Conservation (phyloP, 2,797 vertebrate genomes). For the Crocidura indochinensis region DNA sequence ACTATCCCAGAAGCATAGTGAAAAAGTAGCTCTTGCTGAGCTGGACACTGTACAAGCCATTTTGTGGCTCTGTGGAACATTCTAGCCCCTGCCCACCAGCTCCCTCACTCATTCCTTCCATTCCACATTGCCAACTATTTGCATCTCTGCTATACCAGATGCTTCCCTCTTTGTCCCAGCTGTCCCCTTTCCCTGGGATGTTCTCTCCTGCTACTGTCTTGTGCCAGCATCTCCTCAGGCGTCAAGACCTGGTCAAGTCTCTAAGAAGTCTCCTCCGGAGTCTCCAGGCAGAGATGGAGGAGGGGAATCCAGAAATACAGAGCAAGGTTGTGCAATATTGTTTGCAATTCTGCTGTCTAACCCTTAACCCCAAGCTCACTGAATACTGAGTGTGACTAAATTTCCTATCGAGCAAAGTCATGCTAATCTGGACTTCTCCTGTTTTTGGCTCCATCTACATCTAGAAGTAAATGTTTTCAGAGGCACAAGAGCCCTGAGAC, state of each 20-base stretch:
- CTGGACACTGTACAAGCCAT: neutral
- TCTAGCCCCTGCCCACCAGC: neutral
- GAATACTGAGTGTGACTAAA: neutral
- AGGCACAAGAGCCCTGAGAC: neutral
- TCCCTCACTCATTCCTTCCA: neutral
- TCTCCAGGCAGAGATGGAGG: neutral
- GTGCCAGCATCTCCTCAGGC: neutral
- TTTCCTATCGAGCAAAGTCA: neutral
- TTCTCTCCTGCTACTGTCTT: neutral
- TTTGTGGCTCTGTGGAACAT: neutral
- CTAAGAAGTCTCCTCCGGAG: neutral
- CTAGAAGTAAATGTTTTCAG: too few species aligned
- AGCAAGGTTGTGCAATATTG: neutral
- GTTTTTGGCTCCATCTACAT: neutral
- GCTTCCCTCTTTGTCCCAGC: neutral
- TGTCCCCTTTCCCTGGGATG: too few species aligned
- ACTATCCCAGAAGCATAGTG: neutral
- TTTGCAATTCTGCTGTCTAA: neutral
- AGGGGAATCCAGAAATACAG: neutral
- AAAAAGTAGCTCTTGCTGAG: neutral
- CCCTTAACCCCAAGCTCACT: neutral
- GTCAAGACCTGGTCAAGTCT: conserved; percentile 29
- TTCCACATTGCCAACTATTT: neutral
- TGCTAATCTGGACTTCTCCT: neutral
- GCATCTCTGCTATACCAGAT: neutral